Conservation (phyloP, 2,888 invertebrate genomes). For the Allophyes oxyacanthae region DNA sequence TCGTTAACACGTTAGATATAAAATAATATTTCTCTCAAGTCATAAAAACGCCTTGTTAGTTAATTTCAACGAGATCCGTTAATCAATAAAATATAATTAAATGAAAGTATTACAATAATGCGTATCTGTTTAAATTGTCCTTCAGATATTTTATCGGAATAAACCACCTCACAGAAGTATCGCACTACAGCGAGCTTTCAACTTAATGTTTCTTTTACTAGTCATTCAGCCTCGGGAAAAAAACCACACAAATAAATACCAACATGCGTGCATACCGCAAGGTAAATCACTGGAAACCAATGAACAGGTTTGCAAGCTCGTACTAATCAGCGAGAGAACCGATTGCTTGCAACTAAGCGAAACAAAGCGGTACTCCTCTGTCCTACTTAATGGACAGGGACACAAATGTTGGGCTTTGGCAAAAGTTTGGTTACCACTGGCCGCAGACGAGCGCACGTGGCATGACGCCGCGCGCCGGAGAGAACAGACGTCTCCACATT, state of each 20-base stretch:
- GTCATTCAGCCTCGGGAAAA: slow-evolving; percentile 12
- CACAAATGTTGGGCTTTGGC: slow-evolving; percentile 11
- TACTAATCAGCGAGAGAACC: slow-evolving; percentile 30
- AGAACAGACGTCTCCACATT: slow-evolving; percentile 33
- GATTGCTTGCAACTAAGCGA: slow-evolving; percentile 45
- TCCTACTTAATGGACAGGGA: slow-evolving; percentile 8
- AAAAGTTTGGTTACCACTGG: slow-evolving; percentile 69
- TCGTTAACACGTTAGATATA: slow-evolving; percentile 28
- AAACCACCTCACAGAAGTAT: too few species aligned
- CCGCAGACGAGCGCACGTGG: slow-evolving; percentile 54
- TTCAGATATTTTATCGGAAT: not conserved
- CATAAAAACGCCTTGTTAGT: slow-evolving; percentile 18
- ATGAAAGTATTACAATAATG: slow-evolving; percentile 5
- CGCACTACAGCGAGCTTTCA: too few species aligned
- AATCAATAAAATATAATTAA: slow-evolving; percentile 1
- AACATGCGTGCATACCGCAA: slow-evolving; percentile 16
- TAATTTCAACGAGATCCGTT: slow-evolving; percentile 15
- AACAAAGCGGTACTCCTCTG: slow-evolving; percentile 41
- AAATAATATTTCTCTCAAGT: slow-evolving; percentile 20
- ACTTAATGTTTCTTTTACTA: slow-evolving; percentile 6
- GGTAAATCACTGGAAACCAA: slow-evolving; percentile 33
- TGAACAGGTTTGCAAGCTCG: slow-evolving; percentile 27
- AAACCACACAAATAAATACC: slow-evolving; percentile 20
- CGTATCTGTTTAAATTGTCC: not conserved
- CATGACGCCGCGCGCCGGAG: slow-evolving; percentile 63